Evolutionary conservation across 2,113 vertebrate genomes (phyloP), one percentile per base, ranked within the genome.

Genomic region (Colossoma macropomum): DNA sequence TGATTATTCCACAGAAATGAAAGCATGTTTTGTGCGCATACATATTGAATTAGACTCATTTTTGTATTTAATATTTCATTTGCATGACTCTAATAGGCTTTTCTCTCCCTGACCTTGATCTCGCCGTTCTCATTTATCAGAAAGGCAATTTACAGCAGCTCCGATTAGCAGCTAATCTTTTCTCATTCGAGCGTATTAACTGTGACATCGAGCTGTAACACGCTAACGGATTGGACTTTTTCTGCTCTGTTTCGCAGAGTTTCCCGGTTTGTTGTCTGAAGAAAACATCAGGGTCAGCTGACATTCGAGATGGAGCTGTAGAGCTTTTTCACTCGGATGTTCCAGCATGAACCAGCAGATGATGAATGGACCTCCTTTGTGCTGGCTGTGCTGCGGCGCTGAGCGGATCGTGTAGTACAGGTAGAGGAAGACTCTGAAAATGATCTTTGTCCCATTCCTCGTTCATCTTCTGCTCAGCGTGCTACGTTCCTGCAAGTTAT

Each of bases 21-120:
- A 59, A 34, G 32, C 19, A 0, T 10, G 16, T 60, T 23, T 59
- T 59, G 8, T 13, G 21, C 25, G 16, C 23, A 41, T 80, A 21
- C 70, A 60, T 71, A 72, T 83, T 77, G 13, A 59, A 76, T 82
- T 76, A 69, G n/a, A 17, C 66, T 68, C 50, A 48, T 71, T 83
- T 69, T 59, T 30, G 23, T 60, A n/a, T 48, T 59, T 34, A 62
- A 77, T 83, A 77, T 71, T 83, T 77, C 34, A 62, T 83, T 10
- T n/a, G 30, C 15, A 19, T 34, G 41, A 45, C 73, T 45, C 32
- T 23, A 73, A 48, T n/a, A 63, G 34, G 34, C 27, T 71, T 50
- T 25, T 60, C n/a, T 25, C 59, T 60, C 59, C 4, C 23, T 71
- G 65, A 62, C 32, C 27, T 56, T 60, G 63, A 52, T 23, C 15